Evolutionary conservation across 2,113 vertebrate species (phyloP).

Genomic region (Corvus moneduloides): DNA sequence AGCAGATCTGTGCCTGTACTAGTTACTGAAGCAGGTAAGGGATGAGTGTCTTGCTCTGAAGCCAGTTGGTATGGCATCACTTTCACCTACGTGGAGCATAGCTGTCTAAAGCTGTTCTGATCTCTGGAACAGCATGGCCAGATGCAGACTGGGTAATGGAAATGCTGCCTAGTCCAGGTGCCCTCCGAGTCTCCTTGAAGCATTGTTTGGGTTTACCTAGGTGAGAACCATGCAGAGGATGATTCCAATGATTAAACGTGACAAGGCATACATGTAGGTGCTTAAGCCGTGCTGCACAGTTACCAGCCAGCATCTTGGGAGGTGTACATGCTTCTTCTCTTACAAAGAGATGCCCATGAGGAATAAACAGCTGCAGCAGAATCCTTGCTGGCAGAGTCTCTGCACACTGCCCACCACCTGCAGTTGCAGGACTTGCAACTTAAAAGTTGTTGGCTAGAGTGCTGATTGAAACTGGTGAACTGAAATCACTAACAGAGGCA

Average conservation of each 20-base stretch:
- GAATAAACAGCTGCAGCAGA: neutral
- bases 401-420: neutral
- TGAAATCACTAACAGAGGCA: neutral
- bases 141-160: neutral
- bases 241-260: neutral
- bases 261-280: neutral
- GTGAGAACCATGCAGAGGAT: neutral
- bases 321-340: accelerated
- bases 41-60: neutral
- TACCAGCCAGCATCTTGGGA: neutral
- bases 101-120: neutral
- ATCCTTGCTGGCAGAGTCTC: neutral
- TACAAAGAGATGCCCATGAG: neutral
- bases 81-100: accelerated
- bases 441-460: neutral
- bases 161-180: neutral
- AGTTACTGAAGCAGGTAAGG: neutral
- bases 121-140: neutral
- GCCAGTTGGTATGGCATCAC: neutral
- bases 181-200: neutral
- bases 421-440: neutral
- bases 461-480: neutral
- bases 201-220: neutral
- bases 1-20: neutral
- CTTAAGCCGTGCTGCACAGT: neutral